Evolutionary conservation across 2,797 vertebrate genomes (phyloP).

Genomic region (Limnodromus scolopaceus): DNA sequence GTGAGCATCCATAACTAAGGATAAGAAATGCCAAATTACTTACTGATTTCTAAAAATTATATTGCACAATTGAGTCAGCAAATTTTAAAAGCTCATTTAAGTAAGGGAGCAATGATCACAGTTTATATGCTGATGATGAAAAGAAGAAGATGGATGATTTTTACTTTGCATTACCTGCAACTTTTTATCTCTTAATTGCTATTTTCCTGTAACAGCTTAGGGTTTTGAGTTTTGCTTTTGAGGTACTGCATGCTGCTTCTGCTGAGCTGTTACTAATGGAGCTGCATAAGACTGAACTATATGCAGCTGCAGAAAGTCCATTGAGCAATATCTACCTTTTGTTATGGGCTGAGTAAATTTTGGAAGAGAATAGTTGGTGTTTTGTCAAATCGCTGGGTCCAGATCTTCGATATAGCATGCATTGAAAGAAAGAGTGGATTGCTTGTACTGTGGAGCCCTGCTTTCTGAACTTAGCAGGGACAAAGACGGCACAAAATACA

Average conservation of each 20-base stretch:
- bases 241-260: background rate
- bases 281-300: background rate
- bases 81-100: background rate
- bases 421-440: background rate
- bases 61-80: background rate
- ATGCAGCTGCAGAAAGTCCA: background rate
- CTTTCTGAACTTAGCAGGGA: background rate
- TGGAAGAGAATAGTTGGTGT: background rate
- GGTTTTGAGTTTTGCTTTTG: background rate
- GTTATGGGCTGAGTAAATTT: background rate
- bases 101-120: background rate
- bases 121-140: background rate
- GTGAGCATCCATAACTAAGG: background rate
- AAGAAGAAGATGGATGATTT: background rate
- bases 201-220: background rate
- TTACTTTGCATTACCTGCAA: background rate
- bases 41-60: background rate
- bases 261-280: background rate
- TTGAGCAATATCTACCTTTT: background rate
- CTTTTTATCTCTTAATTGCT: background rate
- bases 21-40: conserved; percentile 6
- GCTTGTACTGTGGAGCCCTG: background rate
- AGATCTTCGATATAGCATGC: accelerated
- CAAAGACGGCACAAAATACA: background rate
- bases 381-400: background rate